Percentiles rank a stretch among this genome's conserved stretches.
Evolutionary conservation across 2,113 vertebrate genomes (phyloP).

Genomic region (Mirza zaza): DNA sequence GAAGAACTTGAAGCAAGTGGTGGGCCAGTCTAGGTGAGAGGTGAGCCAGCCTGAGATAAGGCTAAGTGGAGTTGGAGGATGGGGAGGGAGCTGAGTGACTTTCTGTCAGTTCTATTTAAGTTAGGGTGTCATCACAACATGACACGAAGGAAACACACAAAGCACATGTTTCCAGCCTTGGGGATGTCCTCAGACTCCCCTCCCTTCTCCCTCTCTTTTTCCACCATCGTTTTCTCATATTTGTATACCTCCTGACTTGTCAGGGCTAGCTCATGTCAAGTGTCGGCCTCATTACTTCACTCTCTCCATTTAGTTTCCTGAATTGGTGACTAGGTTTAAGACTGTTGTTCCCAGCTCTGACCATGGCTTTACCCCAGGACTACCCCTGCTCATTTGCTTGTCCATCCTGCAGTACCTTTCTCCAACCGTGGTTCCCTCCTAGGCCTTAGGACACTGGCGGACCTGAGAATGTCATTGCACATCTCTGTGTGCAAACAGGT

Average conservation of each 20-base stretch:
- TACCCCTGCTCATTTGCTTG: neutral
- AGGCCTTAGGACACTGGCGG: neutral
- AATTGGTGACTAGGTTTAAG: neutral
- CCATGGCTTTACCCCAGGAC: too few relatives aligned
- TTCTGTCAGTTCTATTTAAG: neutral
- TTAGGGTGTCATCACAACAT: neutral
- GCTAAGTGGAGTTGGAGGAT: neutral
- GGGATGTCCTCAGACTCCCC: too few relatives aligned
- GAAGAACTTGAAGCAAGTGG: neutral
- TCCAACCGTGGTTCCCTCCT: accelerated
- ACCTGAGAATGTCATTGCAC: neutral
- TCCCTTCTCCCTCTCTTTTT: too few relatives aligned
- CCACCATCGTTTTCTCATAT: accelerated
- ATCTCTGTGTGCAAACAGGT: neutral
- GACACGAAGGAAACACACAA: neutral
- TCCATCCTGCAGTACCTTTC: too few relatives aligned
- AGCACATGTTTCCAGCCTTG: neutral
- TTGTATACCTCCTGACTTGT: neutral
- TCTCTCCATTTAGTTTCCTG: neutral
- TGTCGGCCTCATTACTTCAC: neutral
- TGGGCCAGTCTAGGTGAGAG: neutral
- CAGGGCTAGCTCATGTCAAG: too few relatives aligned
- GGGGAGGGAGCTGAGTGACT: neutral
- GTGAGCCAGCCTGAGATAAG: neutral
- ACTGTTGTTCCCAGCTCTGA: neutral